Evolutionary conservation across 2,888 invertebrate genomes (phyloP), one percentile per base, ranked within the genome.

Genomic region (Bugulina stolonifera): DNA sequence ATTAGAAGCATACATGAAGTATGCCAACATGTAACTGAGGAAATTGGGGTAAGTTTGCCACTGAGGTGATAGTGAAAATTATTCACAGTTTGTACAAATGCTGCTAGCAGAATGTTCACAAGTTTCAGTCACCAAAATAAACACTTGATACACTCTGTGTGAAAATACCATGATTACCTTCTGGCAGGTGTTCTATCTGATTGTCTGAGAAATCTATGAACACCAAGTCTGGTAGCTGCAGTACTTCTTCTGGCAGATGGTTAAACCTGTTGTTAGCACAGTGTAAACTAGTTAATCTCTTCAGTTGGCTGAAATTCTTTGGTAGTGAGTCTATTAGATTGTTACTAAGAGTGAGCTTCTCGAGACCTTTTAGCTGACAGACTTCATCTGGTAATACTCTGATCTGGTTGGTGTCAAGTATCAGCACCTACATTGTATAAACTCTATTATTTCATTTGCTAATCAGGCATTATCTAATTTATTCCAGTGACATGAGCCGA

Each of bases 151-250:
- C n/a, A n/a, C n/a, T n/a, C n/a, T n/a, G n/a, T 18, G 18, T 43
- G 43, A 43, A 43, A 43, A 43, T 43, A 18, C 18, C n/a, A 18
- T 23, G n/a, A 27, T 25, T 64, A 64, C 64, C n/a, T 14, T 77
- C 77, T 1, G 83, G 83, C 1, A 83, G 69, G 18, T 73, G 57
- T 3, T 71, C 72, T 1, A 85, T 72, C n/a, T 76, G 74, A 74
- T 87, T 86, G 69, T 82, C 81, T 73, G 83, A 82, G 52, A 86
- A 73, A 73, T 86, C 85, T 3, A 86, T 78, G 72, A 84, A 83
- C 25, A 75, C 70, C 10, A 83, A 73, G 10, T 80, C 78, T 73
- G 80, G 80, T 55, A 86, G 75, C 25, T 80, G 77, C 25, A 76
- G 27, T 2, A 64, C 34, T 25, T 2, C 27, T 32, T 64, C 64